Conservation (phyloP, 2,888 invertebrate species). For the Polylopha cassiicola region DNA sequence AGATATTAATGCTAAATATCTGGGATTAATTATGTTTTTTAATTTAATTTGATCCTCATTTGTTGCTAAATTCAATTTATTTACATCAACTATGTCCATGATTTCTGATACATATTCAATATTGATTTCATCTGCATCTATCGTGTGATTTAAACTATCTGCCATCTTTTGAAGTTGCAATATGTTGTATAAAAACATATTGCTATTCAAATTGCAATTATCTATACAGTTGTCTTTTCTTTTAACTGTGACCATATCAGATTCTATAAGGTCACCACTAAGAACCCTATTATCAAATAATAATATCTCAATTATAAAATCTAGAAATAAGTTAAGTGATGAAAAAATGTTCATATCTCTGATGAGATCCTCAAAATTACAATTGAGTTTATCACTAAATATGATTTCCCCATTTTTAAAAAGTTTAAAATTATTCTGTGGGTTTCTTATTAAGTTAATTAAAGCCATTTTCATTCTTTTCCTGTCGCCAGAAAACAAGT, state of each 20-base stretch:
- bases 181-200: slow-evolving; percentile 45
- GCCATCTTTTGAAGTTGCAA: slow-evolving; percentile 50
- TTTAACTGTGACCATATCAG: slow-evolving; percentile 14
- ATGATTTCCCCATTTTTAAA: slow-evolving; percentile 63
- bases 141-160: slow-evolving; percentile 29
- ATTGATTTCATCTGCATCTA: slow-evolving; percentile 19
- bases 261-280: slow-evolving; percentile 25
- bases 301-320: slow-evolving; percentile 47
- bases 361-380: slow-evolving; percentile 36
- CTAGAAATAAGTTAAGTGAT: slow-evolving; percentile 40
- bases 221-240: slow-evolving; percentile 33
- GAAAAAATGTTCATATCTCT: slow-evolving; percentile 36
- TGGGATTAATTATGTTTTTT: too few relatives aligned
- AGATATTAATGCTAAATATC: slow-evolving; percentile 70
- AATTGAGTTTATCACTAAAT: slow-evolving; percentile 39
- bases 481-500: slow-evolving; percentile 81
- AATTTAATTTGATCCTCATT: too few relatives aligned
- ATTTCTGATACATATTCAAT: slow-evolving; percentile 43
- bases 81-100: slow-evolving; percentile 34
- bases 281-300: slow-evolving; percentile 35
- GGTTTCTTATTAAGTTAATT: slow-evolving; percentile 66
- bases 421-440: slow-evolving; percentile 81
- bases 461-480: slow-evolving; percentile 75
- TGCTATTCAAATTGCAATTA: slow-evolving; percentile 25
- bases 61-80: slow-evolving; percentile 40